These are phyloP conservation scores for Brassicogethes aeneus DNA, from an alignment of 2,888 invertebrate species.

Conservation along the genomic window DNA sequence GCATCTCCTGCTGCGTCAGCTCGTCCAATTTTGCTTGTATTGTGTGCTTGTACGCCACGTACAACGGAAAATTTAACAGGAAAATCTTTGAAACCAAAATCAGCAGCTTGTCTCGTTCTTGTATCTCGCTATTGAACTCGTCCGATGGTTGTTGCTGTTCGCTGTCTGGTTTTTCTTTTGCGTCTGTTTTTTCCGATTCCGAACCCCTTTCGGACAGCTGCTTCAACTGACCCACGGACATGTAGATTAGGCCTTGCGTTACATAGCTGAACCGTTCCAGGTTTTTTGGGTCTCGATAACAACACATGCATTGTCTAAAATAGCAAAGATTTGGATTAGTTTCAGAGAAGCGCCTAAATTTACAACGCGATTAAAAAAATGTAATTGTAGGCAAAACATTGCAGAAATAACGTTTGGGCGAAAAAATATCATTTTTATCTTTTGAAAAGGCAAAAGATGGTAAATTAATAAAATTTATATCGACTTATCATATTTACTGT, in stretches of 20 bases:
- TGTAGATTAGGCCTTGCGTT: slow-evolving; percentile 77
- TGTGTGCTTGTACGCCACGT: slow-evolving; percentile 80
- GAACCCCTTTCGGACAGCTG: slow-evolving; percentile 43
- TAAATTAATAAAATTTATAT: too few species aligned
- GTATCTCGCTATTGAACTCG: slow-evolving; percentile 44
- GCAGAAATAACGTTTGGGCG: too few species aligned
- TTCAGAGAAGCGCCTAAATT: too few species aligned
- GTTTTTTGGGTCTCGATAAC: slow-evolving; percentile 86
- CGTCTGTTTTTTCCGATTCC: slow-evolving; percentile 17
- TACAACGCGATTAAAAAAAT: too few species aligned
- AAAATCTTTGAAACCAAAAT: slow-evolving; percentile 83
- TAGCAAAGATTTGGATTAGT: slow-evolving; percentile 5
- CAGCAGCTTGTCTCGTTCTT: slow-evolving; percentile 81
- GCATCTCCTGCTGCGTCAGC: slow-evolving; percentile 75
- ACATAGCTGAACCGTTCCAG: slow-evolving; percentile 85
- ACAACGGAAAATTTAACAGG: slow-evolving; percentile 80
- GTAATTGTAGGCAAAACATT: too few species aligned
- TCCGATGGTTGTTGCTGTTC: slow-evolving; percentile 43
- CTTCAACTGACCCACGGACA: slow-evolving; percentile 76
- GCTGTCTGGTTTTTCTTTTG: slow-evolving; percentile 28
- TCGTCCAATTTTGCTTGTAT: slow-evolving; percentile 75
- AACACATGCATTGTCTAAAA: slow-evolving; percentile 89
- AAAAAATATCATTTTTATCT: too few species aligned
- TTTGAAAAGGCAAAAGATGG: too few species aligned
- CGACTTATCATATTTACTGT: too few species aligned